A percentile compares a stretch with the other conserved stretches of the same genome.
These are phyloP conservation scores for Rhagonycha lutea DNA, from an alignment of 2,888 invertebrate genomes.

Conservation along the genomic window DNA sequence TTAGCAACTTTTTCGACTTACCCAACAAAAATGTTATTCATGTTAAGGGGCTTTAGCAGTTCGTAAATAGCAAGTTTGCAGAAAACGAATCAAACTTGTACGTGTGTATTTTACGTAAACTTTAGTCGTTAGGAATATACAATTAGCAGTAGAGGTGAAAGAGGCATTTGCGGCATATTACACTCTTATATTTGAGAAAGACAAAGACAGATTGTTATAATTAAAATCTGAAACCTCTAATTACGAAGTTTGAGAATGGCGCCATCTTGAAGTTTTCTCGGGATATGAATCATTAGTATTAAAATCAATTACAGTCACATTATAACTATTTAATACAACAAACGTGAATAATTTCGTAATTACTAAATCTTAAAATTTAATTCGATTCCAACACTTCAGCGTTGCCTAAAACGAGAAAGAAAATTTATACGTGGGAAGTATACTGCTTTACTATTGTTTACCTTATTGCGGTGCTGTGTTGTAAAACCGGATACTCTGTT, in stretches of 20 bases:
- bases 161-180: slow-evolving; percentile 35
- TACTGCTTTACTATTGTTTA: background rate
- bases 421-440: background rate
- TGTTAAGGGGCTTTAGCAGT: background rate
- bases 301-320: slow-evolving; percentile 25
- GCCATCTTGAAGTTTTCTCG: slow-evolving; percentile 49
- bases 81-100: slow-evolving; percentile 31
- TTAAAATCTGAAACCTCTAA: slow-evolving; percentile 51
- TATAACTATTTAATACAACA: slow-evolving; percentile 1
- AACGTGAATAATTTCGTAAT: background rate
- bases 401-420: background rate
- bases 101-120: slow-evolving; percentile 29
- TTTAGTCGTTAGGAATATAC: slow-evolving; percentile 34
- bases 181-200: slow-evolving; percentile 39
- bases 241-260: slow-evolving; percentile 47
- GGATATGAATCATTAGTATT: slow-evolving; percentile 26
- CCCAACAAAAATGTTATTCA: background rate
- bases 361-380: background rate
- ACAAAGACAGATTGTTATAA: slow-evolving; percentile 46
- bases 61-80: background rate
- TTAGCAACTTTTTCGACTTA: background rate
- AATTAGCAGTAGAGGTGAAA: slow-evolving; percentile 38
- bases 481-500: too few species aligned
- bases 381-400: background rate
- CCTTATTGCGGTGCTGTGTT: too few species aligned